Base-by-base conservation (phyloP, 1,140 invertebrate species). In the Hydropsyche tenuis region DNA sequence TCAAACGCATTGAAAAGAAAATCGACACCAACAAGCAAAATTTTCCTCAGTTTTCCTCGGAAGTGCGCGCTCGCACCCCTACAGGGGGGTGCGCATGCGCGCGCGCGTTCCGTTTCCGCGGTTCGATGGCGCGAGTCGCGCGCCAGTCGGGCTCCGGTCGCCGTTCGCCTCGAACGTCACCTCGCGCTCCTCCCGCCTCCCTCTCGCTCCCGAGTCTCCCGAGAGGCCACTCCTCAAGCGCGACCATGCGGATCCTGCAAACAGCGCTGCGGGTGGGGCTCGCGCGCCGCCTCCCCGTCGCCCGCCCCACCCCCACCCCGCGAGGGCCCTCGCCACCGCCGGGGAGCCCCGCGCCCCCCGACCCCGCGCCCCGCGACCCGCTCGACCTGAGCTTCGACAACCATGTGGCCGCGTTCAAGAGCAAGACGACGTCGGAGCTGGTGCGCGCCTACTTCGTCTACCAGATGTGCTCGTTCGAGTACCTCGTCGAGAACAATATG, bases 401-500 rank as follows among this genome's bases (percentile, higher is more conserved):
- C 85, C 89, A 91, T 9, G 87, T 90, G 73, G 92, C 92, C 53
- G 89, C 93, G 30, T 94, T 94, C 83, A 96, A 96, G 85, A 98
- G 96, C 85, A 99, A 99, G 88, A 96, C 94, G 69, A 98, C 94
- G 71, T 91, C 87, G 85, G 97, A 99, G 85, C 88, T 99, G 53
- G 78, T 98, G 7, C 87, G 98, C 73, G 97, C 96, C 20, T 93
- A 96, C 79, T 78, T 98, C 78, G 97, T 99, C 51, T 96, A 99
- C 83, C 92, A 93, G 81, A 86, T 99, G 80, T 99, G 97, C 85
- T 93, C 94, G 43, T 89, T 94, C 80, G 90, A 94, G 77, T 92
- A 90, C 80, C 84, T 99, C 69, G 97, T 99, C 63, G 92, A 97
- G 80, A 91, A 99, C 86, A 99, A 99, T 81, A 93, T 92, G 87